phyloP scores from a whole-genome alignment of 2,113 vertebrate genomes.

The Rhinolophus ferrumequinum region DNA sequence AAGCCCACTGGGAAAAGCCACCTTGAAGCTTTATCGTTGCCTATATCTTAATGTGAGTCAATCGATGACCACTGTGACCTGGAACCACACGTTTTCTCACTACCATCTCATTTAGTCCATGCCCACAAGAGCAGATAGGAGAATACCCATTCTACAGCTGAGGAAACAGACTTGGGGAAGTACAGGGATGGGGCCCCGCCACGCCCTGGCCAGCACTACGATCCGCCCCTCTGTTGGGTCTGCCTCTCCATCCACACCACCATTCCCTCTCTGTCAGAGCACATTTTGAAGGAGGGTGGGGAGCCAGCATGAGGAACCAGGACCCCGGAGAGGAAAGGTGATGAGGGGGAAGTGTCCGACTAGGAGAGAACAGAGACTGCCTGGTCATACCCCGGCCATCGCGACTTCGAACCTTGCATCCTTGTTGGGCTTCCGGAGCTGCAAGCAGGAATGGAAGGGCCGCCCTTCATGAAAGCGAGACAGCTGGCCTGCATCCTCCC shows the following conservation, averaged over 20 bases:
- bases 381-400: neutral
- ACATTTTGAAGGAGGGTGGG: neutral
- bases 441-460: neutral
- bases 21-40: neutral
- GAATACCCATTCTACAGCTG: neutral
- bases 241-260: neutral
- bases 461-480: neutral
- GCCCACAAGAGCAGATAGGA: neutral
- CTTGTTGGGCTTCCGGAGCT: neutral
- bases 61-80: neutral
- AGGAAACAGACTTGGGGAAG: neutral
- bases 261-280: neutral
- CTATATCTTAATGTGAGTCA: neutral
- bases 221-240: no score
- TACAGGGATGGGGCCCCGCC: neutral
- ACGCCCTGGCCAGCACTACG: neutral
- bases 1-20: neutral
- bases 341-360: neutral
- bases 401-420: neutral
- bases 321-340: rapidly evolving
- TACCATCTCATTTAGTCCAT: neutral
- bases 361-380: neutral
- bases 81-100: neutral
- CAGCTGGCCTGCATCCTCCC: neutral
- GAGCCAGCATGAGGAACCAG: neutral